phyloP scores from a whole-genome alignment of 2,113 vertebrate species.

The Mesitornis unicolor region DNA sequence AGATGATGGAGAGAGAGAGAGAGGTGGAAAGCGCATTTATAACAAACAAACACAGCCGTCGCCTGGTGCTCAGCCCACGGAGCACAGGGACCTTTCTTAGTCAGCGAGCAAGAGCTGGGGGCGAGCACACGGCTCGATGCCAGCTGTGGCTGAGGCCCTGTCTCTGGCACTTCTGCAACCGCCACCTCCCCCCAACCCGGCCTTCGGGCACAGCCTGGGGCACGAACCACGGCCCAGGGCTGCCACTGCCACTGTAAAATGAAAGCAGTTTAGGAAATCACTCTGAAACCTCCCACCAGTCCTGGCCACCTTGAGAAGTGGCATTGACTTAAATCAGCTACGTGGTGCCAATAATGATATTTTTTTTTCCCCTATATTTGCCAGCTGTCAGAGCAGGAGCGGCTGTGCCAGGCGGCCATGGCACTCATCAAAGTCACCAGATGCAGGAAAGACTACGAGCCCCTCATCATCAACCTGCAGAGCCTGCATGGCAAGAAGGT shows the following conservation, averaged over 20 bases:
- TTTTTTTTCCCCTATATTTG: rapidly evolving
- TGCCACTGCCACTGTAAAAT: rapidly evolving
- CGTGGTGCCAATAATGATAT: rapidly evolving
- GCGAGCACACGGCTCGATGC: rapidly evolving
- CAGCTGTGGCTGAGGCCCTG: neutral
- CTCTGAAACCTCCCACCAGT: neutral
- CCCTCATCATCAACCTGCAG: neutral
- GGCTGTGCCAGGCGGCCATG: constrained; percentile 19
- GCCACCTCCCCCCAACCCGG: neutral
- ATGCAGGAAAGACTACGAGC: neutral
- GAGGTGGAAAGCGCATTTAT: rapidly evolving
- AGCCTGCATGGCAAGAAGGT: neutral
- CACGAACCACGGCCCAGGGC: rapidly evolving
- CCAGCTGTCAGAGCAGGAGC: neutral
- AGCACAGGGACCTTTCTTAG: neutral
- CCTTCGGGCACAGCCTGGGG: neutral
- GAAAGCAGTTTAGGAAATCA: rapidly evolving
- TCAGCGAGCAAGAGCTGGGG: neutral
- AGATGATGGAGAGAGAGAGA: too few species aligned
- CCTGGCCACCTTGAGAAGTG: neutral
- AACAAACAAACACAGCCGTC: rapidly evolving
- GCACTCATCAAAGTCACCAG: neutral
- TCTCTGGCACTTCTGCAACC: neutral
- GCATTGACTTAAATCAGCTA: rapidly evolving
- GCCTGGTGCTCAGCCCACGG: neutral